Base-by-base conservation (phyloP, 2,888 invertebrate species). In the Stenodema calcarata region DNA sequence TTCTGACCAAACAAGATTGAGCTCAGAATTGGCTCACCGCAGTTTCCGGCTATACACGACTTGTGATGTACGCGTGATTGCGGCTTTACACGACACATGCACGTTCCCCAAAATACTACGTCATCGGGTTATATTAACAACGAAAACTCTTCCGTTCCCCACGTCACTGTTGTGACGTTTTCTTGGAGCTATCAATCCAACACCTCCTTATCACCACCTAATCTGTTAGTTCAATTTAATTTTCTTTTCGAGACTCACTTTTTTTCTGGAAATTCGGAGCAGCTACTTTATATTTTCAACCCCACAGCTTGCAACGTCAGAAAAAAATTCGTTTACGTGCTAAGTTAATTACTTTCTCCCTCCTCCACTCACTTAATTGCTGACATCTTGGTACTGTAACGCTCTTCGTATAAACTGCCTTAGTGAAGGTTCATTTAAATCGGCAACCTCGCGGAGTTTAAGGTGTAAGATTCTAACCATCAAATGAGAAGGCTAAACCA, bases 391-490 rank as follows among this genome's bases (percentile, higher is more conserved):
- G 6, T 18, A 6, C 42, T 11, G 42, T 9, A 42, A n/a, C 54
- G 14, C 54, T 54, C 18, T n/a, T 7, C n/a, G 44, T 16, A 27
- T 35, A 84, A 84, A 73, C 35, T 44, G 41, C 27, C 14, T 44
- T 73, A 35, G 70, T 50, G n/a, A 47, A 18, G 28, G 44, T 80
- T 50, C 50, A 80, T 80, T 62, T 41, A 76, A 76, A 76, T 42
- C 76, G 18, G 76, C 76, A 35, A 76, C 18, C 76, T 42, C 76
- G 76, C 35, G 12, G 76, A 42, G 76, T 42, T 76, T 42, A 41
- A 42, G 41, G 41, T 23, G 76, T 35, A 12, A 41, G 42, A 41
- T 35, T 76, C 14, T 42, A n/a, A 76, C 42, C 11, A 9, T 9
- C 41, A 27, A n/a, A n/a, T n/a, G n/a, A n/a, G n/a, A n/a, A n/a